Evolutionary conservation across 1,140 invertebrate genomes (phyloP).

Genomic region (Pectinophora gossypiella): DNA sequence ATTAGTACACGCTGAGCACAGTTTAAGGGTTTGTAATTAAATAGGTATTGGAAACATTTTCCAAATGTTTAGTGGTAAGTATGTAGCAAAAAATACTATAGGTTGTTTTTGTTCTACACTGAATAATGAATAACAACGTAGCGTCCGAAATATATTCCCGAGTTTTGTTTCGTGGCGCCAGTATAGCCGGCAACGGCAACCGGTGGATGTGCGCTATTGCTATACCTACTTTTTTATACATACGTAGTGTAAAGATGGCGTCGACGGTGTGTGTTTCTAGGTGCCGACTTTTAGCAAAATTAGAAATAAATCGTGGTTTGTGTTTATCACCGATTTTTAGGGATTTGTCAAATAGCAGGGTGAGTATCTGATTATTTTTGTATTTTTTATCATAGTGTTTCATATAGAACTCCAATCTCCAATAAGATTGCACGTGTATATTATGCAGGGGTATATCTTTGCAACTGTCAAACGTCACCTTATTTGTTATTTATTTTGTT

Average conservation of each 20-base stretch:
- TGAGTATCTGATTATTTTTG: conserved; percentile 43
- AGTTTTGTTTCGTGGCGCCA: conserved; percentile 26
- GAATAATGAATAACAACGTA: no score
- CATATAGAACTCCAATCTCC: conserved; percentile 43
- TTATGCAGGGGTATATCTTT: conserved; percentile 43
- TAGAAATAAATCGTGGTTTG: conserved; percentile 75
- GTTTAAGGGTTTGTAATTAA: no score
- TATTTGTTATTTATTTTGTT: conserved; percentile 29
- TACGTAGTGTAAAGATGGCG: conserved; percentile 74
- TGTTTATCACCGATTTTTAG: conserved; percentile 71
- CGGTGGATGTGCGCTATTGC: conserved; percentile 19
- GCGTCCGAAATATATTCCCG: neutral
- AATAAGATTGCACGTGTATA: conserved; percentile 41
- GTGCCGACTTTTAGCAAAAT: conserved; percentile 73
- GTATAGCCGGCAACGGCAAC: conserved; percentile 17
- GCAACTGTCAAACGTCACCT: conserved; percentile 61
- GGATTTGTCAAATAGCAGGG: conserved; percentile 68
- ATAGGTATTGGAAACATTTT: no score
- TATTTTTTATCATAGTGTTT: conserved; percentile 33
- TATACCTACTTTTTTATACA: conserved; percentile 31
- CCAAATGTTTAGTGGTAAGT: no score
- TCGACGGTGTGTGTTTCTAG: conserved; percentile 73
- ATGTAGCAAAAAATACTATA: no score
- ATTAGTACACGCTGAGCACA: no score
- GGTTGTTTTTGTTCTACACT: no score